These are phyloP conservation scores for Umimayanthus kanabou DNA, from an alignment of 92 coral and sea anemone genomes.

Conservation along the genomic window DNA sequence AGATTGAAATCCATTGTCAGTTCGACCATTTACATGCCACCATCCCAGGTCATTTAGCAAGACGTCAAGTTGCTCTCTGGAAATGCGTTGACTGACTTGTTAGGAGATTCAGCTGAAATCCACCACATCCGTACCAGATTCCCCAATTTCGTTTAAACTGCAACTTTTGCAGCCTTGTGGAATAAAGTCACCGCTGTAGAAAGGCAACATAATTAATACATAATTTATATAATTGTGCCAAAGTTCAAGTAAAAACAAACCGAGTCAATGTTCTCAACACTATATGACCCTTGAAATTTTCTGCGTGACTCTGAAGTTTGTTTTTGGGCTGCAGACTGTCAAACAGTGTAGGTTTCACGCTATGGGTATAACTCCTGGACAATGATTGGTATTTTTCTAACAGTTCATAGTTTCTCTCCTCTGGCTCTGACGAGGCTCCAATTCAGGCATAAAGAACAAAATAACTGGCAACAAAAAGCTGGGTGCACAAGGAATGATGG, in stretches of 20 bases:
- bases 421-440: no score
- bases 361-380: no score
- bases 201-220: neutral
- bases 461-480: no score
- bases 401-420: no score
- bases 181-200: constrained; percentile 24
- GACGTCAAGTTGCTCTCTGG: neutral
- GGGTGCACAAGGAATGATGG: no score
- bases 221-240: neutral
- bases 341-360: no score
- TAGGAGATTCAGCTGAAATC: neutral
- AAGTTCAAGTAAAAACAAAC: neutral
- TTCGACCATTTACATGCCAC: neutral
- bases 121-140: neutral
- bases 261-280: neutral
- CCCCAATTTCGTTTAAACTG: neutral
- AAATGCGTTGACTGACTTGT: neutral
- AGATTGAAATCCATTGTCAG: neutral
- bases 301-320: no score
- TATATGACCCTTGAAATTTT: neutral
- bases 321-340: no score
- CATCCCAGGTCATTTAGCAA: neutral
- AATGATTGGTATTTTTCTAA: no score
- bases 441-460: no score
- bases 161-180: constrained; percentile 8